Percentiles rank a stretch among this genome's conserved stretches.
phyloP scores from a whole-genome alignment of 1,140 invertebrate species.

The Lordiphosa collinella region DNA sequence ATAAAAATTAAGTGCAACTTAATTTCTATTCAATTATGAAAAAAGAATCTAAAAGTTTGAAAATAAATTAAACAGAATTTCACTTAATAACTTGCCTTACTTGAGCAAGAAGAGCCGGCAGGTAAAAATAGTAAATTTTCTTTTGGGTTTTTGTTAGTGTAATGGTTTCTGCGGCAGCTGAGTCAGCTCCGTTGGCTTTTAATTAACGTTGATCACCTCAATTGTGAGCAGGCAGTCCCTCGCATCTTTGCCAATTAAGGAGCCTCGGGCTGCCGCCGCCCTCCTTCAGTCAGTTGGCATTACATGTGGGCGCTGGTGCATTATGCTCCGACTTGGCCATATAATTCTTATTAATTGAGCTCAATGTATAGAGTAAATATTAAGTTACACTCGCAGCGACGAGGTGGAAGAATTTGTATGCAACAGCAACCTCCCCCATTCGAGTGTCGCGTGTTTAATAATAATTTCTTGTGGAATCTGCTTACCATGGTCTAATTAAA shows the following conservation, averaged over 20 bases:
- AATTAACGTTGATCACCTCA: conserved; percentile 78
- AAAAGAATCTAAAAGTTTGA: too few relatives aligned
- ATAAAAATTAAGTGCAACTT: conserved; percentile 20
- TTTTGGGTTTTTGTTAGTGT: conserved; percentile 1
- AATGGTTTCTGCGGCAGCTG: conserved; percentile 52
- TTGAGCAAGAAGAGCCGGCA: too few relatives aligned
- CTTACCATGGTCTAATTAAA: conserved; percentile 76
- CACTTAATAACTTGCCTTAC: too few relatives aligned
- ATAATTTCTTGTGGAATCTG: conserved; percentile 71
- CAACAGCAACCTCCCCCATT: conserved; percentile 3
- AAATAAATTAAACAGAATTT: too few relatives aligned
- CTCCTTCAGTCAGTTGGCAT: conserved; percentile 57
- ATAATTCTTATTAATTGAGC: conserved; percentile 69
- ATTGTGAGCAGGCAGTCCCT: conserved; percentile 55
- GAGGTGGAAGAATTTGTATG: conserved; percentile 36
- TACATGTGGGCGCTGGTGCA: conserved; percentile 67
- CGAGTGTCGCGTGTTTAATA: conserved; percentile 71
- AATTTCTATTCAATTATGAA: too few relatives aligned
- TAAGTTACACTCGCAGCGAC: conserved; percentile 46
- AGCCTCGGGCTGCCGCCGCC: conserved; percentile 2
- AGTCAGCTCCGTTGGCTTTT: conserved; percentile 63
- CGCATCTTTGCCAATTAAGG: conserved; percentile 19
- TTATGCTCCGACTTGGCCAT: conserved; percentile 56
- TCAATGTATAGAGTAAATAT: conserved; percentile 58
- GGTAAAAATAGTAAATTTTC: too few relatives aligned